A percentile compares a stretch with the other conserved stretches of the same genome.
phyloP scores from a whole-genome alignment of 1,140 invertebrate genomes.

The Bombus sylvicola region DNA sequence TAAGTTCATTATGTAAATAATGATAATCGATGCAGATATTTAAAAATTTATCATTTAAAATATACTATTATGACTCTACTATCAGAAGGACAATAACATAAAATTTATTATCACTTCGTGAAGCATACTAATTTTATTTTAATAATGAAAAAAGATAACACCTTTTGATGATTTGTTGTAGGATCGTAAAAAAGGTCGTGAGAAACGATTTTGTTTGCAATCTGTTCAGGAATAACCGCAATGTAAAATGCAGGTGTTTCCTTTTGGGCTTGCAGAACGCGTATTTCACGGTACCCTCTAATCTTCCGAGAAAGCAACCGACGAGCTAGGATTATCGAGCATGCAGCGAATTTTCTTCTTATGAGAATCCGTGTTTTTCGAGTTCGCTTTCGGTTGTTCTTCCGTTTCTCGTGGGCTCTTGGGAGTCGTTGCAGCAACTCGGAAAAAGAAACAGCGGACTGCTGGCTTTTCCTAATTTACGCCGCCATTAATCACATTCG shows the following conservation, averaged over 20 bases:
- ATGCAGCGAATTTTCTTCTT: background rate
- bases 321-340: slow-evolving; percentile 32
- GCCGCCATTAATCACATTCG: slow-evolving; percentile 65
- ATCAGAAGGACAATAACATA: no score
- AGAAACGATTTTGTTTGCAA: background rate
- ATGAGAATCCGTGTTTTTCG: slow-evolving; percentile 46
- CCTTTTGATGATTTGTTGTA: background rate
- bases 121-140: background rate
- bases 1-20: no score
- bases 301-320: background rate
- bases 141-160: background rate
- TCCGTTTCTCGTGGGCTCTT: slow-evolving; percentile 22
- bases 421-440: slow-evolving; percentile 55
- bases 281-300: background rate
- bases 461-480: slow-evolving; percentile 63
- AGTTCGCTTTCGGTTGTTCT: slow-evolving; percentile 47
- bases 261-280: no score
- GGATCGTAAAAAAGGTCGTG: background rate
- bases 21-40: no score
- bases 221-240: background rate
- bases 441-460: slow-evolving; percentile 54
- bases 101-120: no score
- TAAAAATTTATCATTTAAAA: no score
- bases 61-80: no score
- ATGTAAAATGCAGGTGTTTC: background rate